Evolutionary conservation across 2,888 invertebrate genomes (phyloP), one percentile per base, ranked within the genome.

Genomic region (Drosophila merina): DNA sequence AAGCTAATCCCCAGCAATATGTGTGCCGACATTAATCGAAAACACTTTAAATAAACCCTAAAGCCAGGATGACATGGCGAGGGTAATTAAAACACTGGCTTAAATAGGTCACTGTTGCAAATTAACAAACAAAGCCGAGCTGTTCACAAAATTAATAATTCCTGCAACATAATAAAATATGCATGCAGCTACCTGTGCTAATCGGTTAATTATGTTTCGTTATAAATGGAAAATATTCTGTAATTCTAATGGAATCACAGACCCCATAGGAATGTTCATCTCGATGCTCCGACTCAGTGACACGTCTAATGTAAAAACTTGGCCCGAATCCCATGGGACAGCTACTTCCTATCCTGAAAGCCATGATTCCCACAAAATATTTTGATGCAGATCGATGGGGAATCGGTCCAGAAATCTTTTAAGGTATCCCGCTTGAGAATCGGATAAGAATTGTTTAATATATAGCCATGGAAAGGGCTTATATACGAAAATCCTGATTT

Each of bases 161-260:
- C 36, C 36, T 6, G 36, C 2, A 36, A n/a, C 36, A 4, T 4
- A 5, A 36, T 36, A n/a, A 36, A 36, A 36, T 6, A 36, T 6
- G 36, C 1, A 36, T 36, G 36, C 10, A n/a, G 31, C 20, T n/a
- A n/a, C 5, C 26, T 12, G 28, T 25, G 20, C 40, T 57, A 60
- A 60, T 57, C 60, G 60, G 40, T 57, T 57, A 38, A 48, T 48
- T 57, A 57, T 57, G 31, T 14, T 40, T n/a, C 12, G 45, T 25
- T 10, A 14, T 1, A 12, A 25, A 20, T 28, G 36, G 30, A 25
- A 12, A 3, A 30, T 45, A 9, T n/a, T 9, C 25, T 38, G 36
- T 36, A n/a, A n/a, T 26, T 28, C 45, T 38, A 10, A 59, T 57
- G 45, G 25, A 36, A 20, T 1, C 26, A 9, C 28, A 36, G 33